Percentiles rank a stretch among this genome's conserved stretches.
These are phyloP conservation scores for Neopipo cinnamomea DNA, from an alignment of 2,113 vertebrate genomes.

Conservation along the genomic window DNA sequence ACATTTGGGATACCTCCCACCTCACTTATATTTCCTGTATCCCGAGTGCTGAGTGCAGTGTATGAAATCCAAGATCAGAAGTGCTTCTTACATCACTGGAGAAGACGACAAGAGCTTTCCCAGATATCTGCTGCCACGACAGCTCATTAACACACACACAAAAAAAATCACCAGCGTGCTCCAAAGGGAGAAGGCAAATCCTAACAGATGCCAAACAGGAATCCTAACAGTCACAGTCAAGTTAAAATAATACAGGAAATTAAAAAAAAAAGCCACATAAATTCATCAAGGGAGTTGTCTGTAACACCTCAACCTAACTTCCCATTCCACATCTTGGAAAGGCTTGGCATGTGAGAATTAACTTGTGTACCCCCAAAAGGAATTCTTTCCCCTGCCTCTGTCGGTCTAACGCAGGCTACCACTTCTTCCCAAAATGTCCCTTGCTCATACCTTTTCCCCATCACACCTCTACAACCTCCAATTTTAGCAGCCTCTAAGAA, in stretches of 20 bases:
- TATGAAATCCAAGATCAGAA: neutral
- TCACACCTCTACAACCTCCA: neutral
- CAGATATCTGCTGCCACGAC: neutral
- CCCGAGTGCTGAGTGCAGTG: neutral
- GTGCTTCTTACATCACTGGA: neutral
- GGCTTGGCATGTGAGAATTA: neutral
- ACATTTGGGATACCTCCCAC: neutral
- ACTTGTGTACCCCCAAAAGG: rapidly evolving
- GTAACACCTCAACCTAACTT: neutral
- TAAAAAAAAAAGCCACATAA: neutral
- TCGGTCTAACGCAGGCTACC: neutral
- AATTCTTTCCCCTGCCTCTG: neutral
- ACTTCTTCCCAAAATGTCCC: neutral
- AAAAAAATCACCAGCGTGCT: neutral
- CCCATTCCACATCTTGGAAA: neutral
- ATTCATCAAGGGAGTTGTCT: neutral
- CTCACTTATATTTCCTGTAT: neutral
- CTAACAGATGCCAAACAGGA: neutral
- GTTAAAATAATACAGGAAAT: neutral
- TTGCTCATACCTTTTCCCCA: neutral
- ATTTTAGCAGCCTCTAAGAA: neutral
- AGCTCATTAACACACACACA: neutral
- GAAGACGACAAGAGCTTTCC: neutral
- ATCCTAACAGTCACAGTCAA: no score
- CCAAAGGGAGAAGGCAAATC: neutral